Percentiles rank a stretch among this genome's conserved stretches.
phyloP scores from a whole-genome alignment of 1,140 invertebrate genomes.

The Tenebrio molitor region DNA sequence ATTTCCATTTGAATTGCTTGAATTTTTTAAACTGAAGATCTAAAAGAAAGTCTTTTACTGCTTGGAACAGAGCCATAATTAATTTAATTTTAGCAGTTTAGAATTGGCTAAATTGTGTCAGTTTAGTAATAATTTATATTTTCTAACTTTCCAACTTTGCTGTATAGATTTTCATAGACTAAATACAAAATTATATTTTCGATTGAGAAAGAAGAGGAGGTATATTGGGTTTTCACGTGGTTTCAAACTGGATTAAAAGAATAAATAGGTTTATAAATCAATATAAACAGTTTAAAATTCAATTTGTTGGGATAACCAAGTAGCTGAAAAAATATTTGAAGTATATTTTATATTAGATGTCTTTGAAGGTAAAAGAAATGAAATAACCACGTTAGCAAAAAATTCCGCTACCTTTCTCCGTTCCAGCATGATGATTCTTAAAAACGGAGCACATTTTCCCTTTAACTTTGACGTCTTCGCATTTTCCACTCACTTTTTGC shows the following conservation, averaged over 20 bases:
- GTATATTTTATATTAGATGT: constrained; percentile 12
- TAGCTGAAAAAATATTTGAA: constrained; percentile 20
- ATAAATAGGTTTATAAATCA: not conserved
- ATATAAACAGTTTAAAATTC: constrained; percentile 33
- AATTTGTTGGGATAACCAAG: not conserved
- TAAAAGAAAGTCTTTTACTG: too few relatives aligned
- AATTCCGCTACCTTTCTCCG: constrained; percentile 20
- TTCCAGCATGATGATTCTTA: not conserved
- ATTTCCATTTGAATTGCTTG: too few relatives aligned
- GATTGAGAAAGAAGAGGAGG: too few relatives aligned
- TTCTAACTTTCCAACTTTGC: too few relatives aligned
- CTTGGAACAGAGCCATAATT: too few relatives aligned
- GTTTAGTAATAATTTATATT: too few relatives aligned
- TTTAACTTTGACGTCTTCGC: not conserved
- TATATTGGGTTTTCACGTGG: not conserved
- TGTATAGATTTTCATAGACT: too few relatives aligned
- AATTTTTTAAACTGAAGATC: too few relatives aligned
- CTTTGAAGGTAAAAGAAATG: constrained; percentile 19
- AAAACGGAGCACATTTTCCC: constrained; percentile 3
- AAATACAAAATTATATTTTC: too few relatives aligned
- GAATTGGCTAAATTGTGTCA: too few relatives aligned
- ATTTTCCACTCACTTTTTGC: too few relatives aligned
- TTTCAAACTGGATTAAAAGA: not conserved
- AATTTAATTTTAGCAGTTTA: too few relatives aligned
- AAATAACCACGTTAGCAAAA: constrained; percentile 17